Conservation (phyloP, 2,113 vertebrate genomes). For the Phyllostomus discolor region DNA sequence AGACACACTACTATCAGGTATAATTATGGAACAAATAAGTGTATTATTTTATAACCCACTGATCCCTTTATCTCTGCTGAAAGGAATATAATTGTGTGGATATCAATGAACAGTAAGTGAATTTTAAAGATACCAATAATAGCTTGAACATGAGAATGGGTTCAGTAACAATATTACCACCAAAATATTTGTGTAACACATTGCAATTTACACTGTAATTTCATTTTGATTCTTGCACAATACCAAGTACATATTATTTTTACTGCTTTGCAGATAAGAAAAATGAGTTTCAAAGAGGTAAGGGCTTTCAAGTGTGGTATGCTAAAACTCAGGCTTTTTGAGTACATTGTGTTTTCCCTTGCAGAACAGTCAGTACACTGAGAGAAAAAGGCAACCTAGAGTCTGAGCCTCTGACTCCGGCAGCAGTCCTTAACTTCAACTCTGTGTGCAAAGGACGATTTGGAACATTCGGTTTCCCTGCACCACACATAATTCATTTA, state of each 20-base stretch:
- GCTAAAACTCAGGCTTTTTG: background rate
- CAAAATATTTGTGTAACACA: background rate
- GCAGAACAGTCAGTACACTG: background rate
- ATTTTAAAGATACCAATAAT: background rate
- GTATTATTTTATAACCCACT: background rate
- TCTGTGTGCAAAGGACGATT: background rate
- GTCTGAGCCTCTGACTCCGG: background rate
- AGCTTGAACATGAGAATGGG: background rate
- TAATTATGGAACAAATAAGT: background rate
- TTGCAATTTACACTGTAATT: background rate
- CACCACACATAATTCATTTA: background rate
- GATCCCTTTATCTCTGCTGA: background rate
- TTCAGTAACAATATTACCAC: background rate
- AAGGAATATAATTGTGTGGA: background rate
- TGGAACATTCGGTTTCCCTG: background rate
- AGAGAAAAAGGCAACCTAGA: background rate
- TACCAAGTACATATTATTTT: background rate
- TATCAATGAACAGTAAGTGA: background rate
- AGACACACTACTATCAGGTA: background rate
- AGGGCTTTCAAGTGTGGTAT: background rate
- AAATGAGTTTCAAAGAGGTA: background rate
- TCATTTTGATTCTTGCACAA: background rate
- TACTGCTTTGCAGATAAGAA: background rate
- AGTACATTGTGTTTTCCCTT: background rate
- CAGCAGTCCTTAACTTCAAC: background rate